Base-by-base conservation (phyloP, 2,797 vertebrate genomes). In the Glossophaga mutica region DNA sequence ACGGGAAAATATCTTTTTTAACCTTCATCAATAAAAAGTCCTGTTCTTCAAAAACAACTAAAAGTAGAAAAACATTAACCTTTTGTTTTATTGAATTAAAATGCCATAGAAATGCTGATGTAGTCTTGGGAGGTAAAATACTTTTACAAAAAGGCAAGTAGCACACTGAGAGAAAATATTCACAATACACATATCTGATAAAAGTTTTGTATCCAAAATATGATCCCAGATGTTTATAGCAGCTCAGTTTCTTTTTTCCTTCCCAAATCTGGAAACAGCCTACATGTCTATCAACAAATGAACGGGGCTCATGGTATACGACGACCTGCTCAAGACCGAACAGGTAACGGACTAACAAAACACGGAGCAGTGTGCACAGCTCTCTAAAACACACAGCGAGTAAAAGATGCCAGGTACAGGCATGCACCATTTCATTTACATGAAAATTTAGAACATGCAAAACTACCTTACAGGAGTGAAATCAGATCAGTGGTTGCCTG, bases 51-150 rank as follows among this genome's bases (percentile, higher is more conserved):
- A 67, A 94, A 96, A 88, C 11, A 59, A 59, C 57, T 59, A 98
- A 98, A 98, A 98, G 95, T 96, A 97, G 96, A 98, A 97, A 98
- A 98, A 98, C 98, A 98, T 98, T 98, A 98, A 98, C 98, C 98
- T 98, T 98, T 98, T 98, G 98, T 98, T 98, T 98, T 98, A 98
- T 98, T 98, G 98, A 98, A 98, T 98, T 98, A 98, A 98, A 98
- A 98, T 98, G 98, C 98, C 98, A 98, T 11, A 95, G 98, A 98
- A 98, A 98, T 98, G 98, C 98, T 98, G 98, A 98, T 98, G 98
- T 97, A 98, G 98, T 98, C 98, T 98, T 98, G 95, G 97, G 98
- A 98, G 98, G 98, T 97, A 81, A 98, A 98, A 98, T 98, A 98
- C 98, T 98, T 98, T 98, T 98, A 98, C 97, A 98, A 67, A 79